These are phyloP conservation scores for Mixornis gularis DNA, from an alignment of 2,113 vertebrate genomes.

Conservation along the genomic window DNA sequence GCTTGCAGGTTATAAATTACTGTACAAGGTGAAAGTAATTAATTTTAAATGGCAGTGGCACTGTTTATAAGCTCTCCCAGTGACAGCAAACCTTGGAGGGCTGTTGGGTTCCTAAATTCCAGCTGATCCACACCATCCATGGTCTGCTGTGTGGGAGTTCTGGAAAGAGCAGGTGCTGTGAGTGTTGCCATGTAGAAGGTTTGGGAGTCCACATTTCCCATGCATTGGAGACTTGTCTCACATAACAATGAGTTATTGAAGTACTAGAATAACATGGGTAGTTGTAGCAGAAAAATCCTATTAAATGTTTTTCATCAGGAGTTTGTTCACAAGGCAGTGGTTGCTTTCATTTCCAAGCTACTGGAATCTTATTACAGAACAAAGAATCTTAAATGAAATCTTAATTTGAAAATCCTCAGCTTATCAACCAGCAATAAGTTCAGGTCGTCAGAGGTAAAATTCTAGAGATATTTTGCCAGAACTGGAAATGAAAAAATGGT, in stretches of 20 bases:
- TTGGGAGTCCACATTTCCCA: background rate
- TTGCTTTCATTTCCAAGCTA: background rate
- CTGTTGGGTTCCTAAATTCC: background rate
- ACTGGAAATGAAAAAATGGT: background rate
- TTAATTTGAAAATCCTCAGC: background rate
- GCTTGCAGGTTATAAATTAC: background rate
- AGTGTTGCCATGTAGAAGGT: background rate
- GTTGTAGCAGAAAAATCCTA: background rate
- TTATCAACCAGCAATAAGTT: background rate
- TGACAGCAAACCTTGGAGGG: background rate
- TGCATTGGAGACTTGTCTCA: background rate
- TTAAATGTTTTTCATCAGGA: background rate
- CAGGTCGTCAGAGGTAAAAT: background rate
- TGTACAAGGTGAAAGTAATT: background rate
- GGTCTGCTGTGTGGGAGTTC: background rate
- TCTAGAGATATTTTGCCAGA: background rate
- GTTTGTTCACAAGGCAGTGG: background rate
- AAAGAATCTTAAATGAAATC: slow-evolving; percentile 30
- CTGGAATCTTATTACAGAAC: background rate
- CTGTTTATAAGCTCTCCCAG: background rate
- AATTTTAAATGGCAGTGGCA: background rate
- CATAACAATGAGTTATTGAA: background rate
- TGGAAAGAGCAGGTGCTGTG: background rate
- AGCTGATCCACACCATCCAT: background rate
- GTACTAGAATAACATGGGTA: background rate